Evolutionary conservation across 2,888 invertebrate species (phyloP).

Genomic region (Hyles lineata): DNA sequence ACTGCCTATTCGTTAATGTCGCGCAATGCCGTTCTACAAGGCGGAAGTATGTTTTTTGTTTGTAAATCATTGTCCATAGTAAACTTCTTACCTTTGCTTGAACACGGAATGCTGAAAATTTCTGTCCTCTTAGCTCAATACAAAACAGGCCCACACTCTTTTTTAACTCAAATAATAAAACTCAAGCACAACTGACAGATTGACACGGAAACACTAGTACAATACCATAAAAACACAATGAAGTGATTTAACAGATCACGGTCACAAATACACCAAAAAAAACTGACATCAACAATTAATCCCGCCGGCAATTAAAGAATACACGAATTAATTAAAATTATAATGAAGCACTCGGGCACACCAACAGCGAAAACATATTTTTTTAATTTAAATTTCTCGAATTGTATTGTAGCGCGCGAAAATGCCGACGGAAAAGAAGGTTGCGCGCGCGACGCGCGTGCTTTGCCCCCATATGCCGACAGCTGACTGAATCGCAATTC

Average conservation of each 20-base stretch:
- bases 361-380: not conserved
- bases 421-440: constrained; percentile 52
- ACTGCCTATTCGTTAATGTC: not conserved
- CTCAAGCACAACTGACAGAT: constrained; percentile 45
- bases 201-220: constrained; percentile 44
- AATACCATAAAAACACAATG: constrained; percentile 45
- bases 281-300: constrained; percentile 23
- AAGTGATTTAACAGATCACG: constrained; percentile 48
- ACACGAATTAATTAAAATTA: not conserved
- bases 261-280: constrained; percentile 41
- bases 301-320: not conserved
- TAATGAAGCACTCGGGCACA: not conserved
- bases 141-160: not conserved
- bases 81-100: constrained; percentile 9
- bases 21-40: constrained; percentile 16
- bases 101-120: constrained; percentile 2
- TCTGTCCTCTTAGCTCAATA: not conserved
- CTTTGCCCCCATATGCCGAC: constrained; percentile 76
- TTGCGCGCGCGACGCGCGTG: constrained; percentile 81
- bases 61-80: not conserved
- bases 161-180: constrained; percentile 19
- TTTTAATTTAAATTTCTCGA: constrained; percentile 18
- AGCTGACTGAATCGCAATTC: constrained; percentile 83
- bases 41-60: constrained; percentile 14
- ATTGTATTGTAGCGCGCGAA: constrained; percentile 62